phyloP scores from a whole-genome alignment of 2,113 vertebrate species.

The Nothoprocta pentlandii region DNA sequence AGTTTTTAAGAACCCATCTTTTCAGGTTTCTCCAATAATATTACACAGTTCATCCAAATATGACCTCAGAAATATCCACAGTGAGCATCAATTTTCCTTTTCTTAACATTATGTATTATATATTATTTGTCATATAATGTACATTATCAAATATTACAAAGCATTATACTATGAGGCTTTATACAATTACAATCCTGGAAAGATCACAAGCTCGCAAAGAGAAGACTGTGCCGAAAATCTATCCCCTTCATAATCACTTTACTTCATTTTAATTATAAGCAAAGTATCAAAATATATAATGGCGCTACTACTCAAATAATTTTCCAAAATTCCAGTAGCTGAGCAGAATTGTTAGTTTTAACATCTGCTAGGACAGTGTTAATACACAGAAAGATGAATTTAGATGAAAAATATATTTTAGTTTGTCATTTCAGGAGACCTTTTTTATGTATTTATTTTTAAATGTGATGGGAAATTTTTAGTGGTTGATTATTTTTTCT shows the following conservation, averaged over 20 bases:
- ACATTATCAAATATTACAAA: background rate
- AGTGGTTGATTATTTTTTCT: accelerated
- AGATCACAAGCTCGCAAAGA: background rate
- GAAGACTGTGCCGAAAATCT: background rate
- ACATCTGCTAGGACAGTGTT: background rate
- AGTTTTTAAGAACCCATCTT: background rate
- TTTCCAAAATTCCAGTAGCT: background rate
- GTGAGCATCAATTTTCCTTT: background rate
- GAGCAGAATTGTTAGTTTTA: background rate
- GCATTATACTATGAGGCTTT: background rate
- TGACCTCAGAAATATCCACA: background rate
- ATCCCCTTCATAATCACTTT: background rate
- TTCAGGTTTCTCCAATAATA: background rate
- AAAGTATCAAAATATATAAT: background rate
- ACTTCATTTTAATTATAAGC: background rate
- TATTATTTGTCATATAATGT: background rate
- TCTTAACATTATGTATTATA: background rate
- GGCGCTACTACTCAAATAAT: background rate
- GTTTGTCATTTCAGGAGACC: background rate
- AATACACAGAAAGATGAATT: background rate
- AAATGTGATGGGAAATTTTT: background rate
- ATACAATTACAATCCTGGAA: background rate
- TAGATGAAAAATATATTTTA: background rate
- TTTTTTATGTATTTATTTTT: background rate
- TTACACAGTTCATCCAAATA: accelerated